Evolutionary conservation across 2,888 invertebrate genomes (phyloP), one percentile per base, ranked within the genome.

Genomic region (Lepidochitona cinerea): DNA sequence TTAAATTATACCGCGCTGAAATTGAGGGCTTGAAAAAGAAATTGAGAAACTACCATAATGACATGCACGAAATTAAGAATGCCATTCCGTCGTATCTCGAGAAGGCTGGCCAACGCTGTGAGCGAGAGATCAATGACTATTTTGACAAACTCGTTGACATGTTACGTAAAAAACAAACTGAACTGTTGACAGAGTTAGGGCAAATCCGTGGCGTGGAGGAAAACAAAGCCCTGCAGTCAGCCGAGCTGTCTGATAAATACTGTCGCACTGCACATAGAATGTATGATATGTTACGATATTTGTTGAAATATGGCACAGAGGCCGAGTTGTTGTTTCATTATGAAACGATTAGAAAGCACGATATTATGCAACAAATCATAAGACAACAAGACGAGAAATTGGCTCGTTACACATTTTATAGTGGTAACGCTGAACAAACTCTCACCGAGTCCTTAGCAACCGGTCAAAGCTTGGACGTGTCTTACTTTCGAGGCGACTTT

Each of bases 61-160:
- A 66, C 35, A n/a, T 36, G n/a, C 66, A 66, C 35, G 66, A 66
- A 37, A 35, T 66, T 23, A 66, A 66, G 26, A 66, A 37, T 26
- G 66, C 66, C 14, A 66, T 66, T 4, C 66, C 66, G 29, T n/a
- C 37, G 1, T 66, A 66, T 66, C 66, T 66, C 14, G 37, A 66
- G 18, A 66, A 66, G 26, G 37, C 66, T 37, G 66, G 66, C 18
- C 37, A 18, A 18, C 18, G 37, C 6, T 35, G 36, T n/a, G 66
- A 66, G 37, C 29, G 66, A 66, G 66, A 66, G 18, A 36, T 66
- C 23, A 35, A 66, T 29, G 66, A 66, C 18, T 66, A 66, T 66
- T 66, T 66, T 26, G 66, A 66, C n/a, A 66, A 66, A 66, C 66
- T 66, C 26, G 66, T 66, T 18, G 66, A 35, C n/a, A 37, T 66